Evolutionary conservation across 2,113 vertebrate genomes (phyloP).

Genomic region (Morone saxatilis): DNA sequence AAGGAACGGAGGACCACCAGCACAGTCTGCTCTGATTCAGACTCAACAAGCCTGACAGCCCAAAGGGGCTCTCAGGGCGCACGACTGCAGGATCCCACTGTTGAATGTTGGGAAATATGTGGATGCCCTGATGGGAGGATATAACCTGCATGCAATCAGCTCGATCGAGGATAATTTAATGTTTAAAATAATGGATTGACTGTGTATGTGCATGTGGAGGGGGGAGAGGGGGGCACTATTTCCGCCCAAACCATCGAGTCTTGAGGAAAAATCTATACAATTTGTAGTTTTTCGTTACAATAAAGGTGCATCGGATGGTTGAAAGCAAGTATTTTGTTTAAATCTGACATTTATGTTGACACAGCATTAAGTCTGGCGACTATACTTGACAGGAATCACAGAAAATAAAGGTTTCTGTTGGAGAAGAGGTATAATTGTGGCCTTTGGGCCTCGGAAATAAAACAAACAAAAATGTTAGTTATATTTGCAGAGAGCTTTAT

Average conservation of each 20-base stretch:
- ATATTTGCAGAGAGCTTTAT: constrained; percentile 67
- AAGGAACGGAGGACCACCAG: constrained; percentile 88
- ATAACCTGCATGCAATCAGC: constrained; percentile 29
- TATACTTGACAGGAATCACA: not conserved
- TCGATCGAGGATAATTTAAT: not conserved
- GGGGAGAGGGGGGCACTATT: too few species aligned
- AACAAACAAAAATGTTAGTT: constrained; percentile 6
- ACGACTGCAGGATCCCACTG: constrained; percentile 66
- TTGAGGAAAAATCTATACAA: not conserved
- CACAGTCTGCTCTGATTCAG: constrained; percentile 72
- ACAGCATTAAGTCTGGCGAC: not conserved
- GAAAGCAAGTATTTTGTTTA: not conserved
- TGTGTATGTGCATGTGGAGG: not conserved
- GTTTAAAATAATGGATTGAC: not conserved
- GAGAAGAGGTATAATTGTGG: constrained; percentile 47
- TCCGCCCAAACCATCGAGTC: not conserved
- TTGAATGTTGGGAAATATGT: constrained; percentile 68
- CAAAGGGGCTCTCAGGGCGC: constrained; percentile 65
- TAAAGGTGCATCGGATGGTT: not conserved
- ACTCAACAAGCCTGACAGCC: constrained; percentile 66
- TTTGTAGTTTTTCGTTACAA: not conserved
- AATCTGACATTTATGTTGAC: not conserved
- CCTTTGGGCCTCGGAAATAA: constrained; percentile 27
- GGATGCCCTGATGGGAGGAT: constrained; percentile 48
- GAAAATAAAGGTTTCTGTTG: not conserved